Evolutionary conservation across 2,113 vertebrate genomes (phyloP).

Genomic region (Brachyhypopomus gauderio): DNA sequence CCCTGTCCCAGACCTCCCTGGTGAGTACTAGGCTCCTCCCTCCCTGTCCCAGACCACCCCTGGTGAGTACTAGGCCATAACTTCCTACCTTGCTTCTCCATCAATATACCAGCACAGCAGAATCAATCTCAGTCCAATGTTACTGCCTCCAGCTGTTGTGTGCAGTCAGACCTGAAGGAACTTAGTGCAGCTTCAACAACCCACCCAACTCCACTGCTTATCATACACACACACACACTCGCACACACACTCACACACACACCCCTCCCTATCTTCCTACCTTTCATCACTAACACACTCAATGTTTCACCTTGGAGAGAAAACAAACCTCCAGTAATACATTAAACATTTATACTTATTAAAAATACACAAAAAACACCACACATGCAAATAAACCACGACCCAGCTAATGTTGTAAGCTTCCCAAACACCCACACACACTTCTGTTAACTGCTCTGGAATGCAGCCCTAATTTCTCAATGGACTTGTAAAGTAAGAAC

Average conservation of each 20-base stretch:
- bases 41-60: not conserved
- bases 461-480: too few species aligned
- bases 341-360: too few species aligned
- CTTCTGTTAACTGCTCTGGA: too few species aligned
- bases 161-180: conserved; percentile 20
- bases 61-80: conserved; percentile 66
- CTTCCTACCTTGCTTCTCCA: too few species aligned
- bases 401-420: too few species aligned
- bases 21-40: conserved; percentile 62
- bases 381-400: too few species aligned
- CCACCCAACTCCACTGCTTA: conserved; percentile 4
- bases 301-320: too few species aligned
- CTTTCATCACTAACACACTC: too few species aligned
- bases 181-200: not conserved
- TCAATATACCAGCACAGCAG: not conserved
- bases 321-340: too few species aligned
- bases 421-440: too few species aligned
- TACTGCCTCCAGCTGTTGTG: conserved; percentile 23
- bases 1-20: conserved; percentile 64
- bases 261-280: not conserved
- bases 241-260: not conserved
- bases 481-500: too few species aligned
- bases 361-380: too few species aligned
- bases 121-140: conserved; percentile 34
- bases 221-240: not conserved